Base-by-base conservation (phyloP, 53 echinoderm and acorn worm genomes). In the Patiria pectinifera region DNA sequence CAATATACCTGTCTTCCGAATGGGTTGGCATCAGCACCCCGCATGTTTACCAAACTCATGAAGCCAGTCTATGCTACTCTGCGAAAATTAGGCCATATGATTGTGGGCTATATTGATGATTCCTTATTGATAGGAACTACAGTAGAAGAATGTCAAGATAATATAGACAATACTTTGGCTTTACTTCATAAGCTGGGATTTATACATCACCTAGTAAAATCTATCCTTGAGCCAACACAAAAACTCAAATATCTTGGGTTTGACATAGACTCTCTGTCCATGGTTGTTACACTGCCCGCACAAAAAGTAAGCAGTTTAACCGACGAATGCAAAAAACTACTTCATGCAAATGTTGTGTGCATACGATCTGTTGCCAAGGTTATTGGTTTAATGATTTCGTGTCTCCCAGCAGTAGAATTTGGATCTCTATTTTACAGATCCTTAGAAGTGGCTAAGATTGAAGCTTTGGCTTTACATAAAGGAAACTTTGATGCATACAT, bases 1-100 rank as follows among this genome's bases (percentile, higher is more conserved):
- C 60, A 60, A 12, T 60, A 60, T 60, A 60, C 60, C 60, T 60
- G 60, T 12, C 60, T 60, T 47, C 94, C 94, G 9, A 94, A 94
- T 91, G 94, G 94, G 1, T 25, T 85, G n/a, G 78, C 91, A 26
- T 72, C 77, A 45, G 93, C 90, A 16, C 78, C 93, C 6, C 59
- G 89, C 8, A 90, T 94, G 84, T 93, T 93, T 62, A 90, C 93
- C 6, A 93, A 93, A 85, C 23, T 93, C 3, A 44, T 93, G 72
- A 93, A 93, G 78, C 93, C 93, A n/a, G 63, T 87, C 16, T 93
- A 61, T 90, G 83, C 93, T n/a, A 83, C 70, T 9, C 49, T 93
- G 18, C 53, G 93, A 21, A 43, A 77, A 7, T 2, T 25, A 35
- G 93, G 93, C 2, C 76, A 89, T 45, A 71, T 3, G 19, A 82